A percentile compares a stretch with the other conserved stretches of the same genome.
Conservation (phyloP, 2,888 invertebrate genomes). For the Tenthredo amoena region DNA sequence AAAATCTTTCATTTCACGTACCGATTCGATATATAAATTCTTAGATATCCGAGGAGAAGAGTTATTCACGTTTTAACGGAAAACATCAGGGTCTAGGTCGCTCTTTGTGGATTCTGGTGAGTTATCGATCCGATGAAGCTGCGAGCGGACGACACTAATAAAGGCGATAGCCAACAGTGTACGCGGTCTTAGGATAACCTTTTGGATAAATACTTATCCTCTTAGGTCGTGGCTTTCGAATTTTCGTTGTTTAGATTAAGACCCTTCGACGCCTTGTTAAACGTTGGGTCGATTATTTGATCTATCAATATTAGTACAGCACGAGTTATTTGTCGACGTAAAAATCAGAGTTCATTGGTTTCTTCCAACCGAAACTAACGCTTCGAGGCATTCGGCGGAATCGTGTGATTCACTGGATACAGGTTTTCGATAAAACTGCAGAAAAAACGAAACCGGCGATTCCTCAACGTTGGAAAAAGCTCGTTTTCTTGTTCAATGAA, state of each 20-base stretch:
- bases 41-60: background rate
- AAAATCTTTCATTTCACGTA: background rate
- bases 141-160: slow-evolving; percentile 41
- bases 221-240: slow-evolving; percentile 3
- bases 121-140: slow-evolving; percentile 28
- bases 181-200: slow-evolving; percentile 20
- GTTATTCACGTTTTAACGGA: background rate
- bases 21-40: background rate
- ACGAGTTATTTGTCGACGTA: background rate
- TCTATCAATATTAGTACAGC: background rate
- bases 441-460: background rate
- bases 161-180: slow-evolving; percentile 43
- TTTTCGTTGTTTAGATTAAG: background rate
- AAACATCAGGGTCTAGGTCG: slow-evolving; percentile 38
- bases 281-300: background rate
- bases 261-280: background rate
- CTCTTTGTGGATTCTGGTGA: slow-evolving; percentile 14
- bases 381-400: background rate
- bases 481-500: background rate
- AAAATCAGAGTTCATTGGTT: background rate
- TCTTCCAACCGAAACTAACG: background rate
- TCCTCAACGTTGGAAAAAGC: background rate
- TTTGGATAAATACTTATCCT: background rate
- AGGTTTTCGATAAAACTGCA: background rate
- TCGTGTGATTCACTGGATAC: background rate